phyloP scores from a whole-genome alignment of 2,888 invertebrate species.

The Loripinus fragilis region DNA sequence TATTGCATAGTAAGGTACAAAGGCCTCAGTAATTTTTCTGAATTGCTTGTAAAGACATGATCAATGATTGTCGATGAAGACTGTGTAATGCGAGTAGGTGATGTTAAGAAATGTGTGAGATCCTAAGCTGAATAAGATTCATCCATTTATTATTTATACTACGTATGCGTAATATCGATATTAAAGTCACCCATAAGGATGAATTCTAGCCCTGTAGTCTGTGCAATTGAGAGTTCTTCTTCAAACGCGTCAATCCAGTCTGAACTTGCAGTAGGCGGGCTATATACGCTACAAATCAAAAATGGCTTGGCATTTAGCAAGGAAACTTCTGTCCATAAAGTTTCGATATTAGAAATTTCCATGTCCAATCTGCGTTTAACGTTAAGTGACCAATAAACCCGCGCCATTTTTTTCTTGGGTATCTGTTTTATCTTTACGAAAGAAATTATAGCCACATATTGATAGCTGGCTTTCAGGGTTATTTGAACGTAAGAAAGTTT shows the following conservation, averaged over 20 bases:
- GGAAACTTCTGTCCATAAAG: background rate
- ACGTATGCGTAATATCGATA: background rate
- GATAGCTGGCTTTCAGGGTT: background rate
- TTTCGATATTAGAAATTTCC: background rate
- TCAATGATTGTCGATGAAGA: no score
- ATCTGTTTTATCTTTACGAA: background rate
- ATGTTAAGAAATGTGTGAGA: background rate
- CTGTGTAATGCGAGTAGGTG: background rate
- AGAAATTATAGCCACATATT: background rate
- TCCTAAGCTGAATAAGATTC: background rate
- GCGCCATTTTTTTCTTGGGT: background rate
- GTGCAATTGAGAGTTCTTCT: background rate
- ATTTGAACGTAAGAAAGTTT: background rate
- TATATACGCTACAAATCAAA: background rate
- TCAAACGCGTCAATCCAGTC: background rate
- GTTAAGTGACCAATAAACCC: background rate
- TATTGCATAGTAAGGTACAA: no score
- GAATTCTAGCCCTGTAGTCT: background rate
- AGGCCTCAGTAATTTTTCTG: no score
- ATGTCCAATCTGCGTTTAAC: background rate
- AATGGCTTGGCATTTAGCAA: background rate
- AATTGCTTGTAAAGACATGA: no score
- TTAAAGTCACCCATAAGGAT: constrained; percentile 14
- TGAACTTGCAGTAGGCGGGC: background rate
- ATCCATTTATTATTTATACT: background rate